Conservation (phyloP, 1,140 invertebrate genomes). For the Drosophila pseudoobscura region DNA sequence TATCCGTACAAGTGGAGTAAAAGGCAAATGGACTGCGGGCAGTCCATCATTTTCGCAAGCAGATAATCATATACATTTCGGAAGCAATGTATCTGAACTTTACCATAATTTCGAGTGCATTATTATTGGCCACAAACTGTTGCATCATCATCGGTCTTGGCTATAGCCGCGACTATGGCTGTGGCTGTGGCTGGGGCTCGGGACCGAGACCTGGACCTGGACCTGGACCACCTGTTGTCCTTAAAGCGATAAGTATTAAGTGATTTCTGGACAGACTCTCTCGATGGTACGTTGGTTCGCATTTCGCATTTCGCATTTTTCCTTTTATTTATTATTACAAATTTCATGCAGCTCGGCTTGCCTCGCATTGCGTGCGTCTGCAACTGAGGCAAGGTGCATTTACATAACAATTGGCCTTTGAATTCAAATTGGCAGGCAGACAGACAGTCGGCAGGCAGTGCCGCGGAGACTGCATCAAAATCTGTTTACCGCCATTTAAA, state of each 20-base stretch:
- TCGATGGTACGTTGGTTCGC: neutral
- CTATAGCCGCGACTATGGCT: constrained; percentile 4
- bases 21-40: constrained; percentile 61
- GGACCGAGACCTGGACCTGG: neutral
- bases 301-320: constrained; percentile 12
- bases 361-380: constrained; percentile 53
- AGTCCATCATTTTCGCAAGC: constrained; percentile 74
- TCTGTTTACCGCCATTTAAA: constrained; percentile 65
- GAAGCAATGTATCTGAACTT: constrained; percentile 78
- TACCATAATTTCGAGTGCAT: constrained; percentile 74
- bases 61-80: constrained; percentile 78
- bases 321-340: constrained; percentile 61
- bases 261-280: constrained; percentile 49
- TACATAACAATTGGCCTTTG: constrained; percentile 78
- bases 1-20: neutral
- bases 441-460: constrained; percentile 5
- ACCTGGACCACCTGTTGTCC: constrained; percentile 72
- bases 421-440: constrained; percentile 60
- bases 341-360: constrained; percentile 19
- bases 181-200: constrained; percentile 4
- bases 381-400: constrained; percentile 57
- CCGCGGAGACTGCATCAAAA: constrained; percentile 43
- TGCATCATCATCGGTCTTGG: constrained; percentile 24
- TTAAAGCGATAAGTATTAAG: constrained; percentile 74
- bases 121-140: constrained; percentile 59